Conservation (phyloP, 2,888 invertebrate genomes). For the Brassicogethes aeneus region DNA sequence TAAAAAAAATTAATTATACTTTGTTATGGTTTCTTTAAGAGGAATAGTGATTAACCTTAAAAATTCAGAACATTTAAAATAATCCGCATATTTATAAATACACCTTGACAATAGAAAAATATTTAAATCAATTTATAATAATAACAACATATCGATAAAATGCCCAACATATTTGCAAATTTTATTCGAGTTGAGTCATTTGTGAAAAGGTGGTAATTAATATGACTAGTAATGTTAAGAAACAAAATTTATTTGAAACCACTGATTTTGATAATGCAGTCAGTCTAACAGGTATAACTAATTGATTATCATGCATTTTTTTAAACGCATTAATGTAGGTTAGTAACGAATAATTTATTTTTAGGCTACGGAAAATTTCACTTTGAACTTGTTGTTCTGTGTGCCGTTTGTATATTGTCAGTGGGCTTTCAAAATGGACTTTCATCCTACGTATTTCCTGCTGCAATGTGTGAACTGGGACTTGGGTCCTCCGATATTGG, state of each 20-base stretch:
- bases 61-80: no score
- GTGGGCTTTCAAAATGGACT: conserved; percentile 59
- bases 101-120: not conserved
- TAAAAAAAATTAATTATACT: no score
- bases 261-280: conserved; percentile 19
- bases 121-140: not conserved
- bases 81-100: not conserved
- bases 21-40: no score
- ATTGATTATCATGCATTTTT: not conserved
- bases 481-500: conserved; percentile 59
- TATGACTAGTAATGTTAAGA: no score
- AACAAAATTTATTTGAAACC: conserved; percentile 7
- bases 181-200: no score
- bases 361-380: conserved; percentile 65
- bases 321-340: no score
- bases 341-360: conserved; percentile 15
- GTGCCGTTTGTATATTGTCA: conserved; percentile 53
- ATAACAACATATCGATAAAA: not conserved
- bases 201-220: no score
- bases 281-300: conserved; percentile 14
- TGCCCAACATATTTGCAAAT: not conserved
- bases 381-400: conserved; percentile 51
- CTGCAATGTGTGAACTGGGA: conserved; percentile 60
- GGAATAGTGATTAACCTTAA: no score
- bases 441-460: conserved; percentile 63